phyloP scores from a whole-genome alignment of 2,113 vertebrate genomes.

The Mixornis gularis region DNA sequence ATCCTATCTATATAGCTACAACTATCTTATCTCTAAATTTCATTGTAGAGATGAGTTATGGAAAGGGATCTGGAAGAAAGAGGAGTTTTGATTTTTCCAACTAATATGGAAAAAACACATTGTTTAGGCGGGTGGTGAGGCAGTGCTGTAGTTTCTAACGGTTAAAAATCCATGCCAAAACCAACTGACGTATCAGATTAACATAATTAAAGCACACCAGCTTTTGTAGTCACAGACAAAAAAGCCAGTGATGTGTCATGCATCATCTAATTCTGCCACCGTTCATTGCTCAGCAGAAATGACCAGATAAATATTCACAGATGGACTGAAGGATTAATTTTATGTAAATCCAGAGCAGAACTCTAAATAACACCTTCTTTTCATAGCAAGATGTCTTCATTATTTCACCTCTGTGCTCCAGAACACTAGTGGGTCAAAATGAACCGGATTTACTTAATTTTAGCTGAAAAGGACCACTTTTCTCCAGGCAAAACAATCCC shows the following conservation, averaged over 20 bases:
- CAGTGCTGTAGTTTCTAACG: neutral
- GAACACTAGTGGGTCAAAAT: neutral
- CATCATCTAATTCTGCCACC: constrained; percentile 5
- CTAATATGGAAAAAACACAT: neutral
- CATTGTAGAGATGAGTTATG: neutral
- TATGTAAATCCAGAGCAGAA: constrained; percentile 26
- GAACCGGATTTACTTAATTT: neutral
- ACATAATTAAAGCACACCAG: neutral
- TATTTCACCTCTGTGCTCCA: neutral
- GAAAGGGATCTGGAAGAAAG: neutral
- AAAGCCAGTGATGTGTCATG: constrained; percentile 8
- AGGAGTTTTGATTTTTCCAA: neutral
- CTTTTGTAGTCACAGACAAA: neutral
- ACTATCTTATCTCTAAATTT: neutral
- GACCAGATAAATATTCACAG: constrained; percentile 22
- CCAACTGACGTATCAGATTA: neutral
- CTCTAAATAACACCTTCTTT: constrained; percentile 3
- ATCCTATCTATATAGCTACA: neutral
- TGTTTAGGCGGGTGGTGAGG: neutral
- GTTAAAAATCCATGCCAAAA: constrained; percentile 15
- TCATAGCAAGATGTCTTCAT: neutral
- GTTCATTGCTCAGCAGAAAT: constrained; percentile 7
- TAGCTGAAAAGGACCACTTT: neutral
- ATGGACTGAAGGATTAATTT: constrained; percentile 14
- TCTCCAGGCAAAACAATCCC: neutral